These are phyloP conservation scores for Rhegmatorhina hoffmannsi DNA, from an alignment of 2,113 vertebrate species.

Conservation along the genomic window DNA sequence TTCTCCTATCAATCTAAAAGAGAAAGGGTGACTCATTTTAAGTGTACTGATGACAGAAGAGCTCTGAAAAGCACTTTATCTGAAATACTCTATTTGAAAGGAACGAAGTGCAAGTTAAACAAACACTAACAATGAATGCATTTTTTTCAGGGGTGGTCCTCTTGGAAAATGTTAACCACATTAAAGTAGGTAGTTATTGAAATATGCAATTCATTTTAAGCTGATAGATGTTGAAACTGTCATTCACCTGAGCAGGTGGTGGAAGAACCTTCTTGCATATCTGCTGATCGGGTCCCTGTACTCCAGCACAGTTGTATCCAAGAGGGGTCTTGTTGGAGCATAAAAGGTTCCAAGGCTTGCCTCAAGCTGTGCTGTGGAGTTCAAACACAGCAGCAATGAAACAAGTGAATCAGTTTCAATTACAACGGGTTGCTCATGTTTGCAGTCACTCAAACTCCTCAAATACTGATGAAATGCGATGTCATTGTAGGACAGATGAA, in stretches of 20 bases:
- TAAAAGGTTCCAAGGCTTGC: slow-evolving; percentile 93
- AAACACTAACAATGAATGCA: slow-evolving; percentile 52
- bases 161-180: slow-evolving; percentile 44
- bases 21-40: slow-evolving; percentile 30
- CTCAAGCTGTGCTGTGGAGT: slow-evolving; percentile 89
- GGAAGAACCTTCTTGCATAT: slow-evolving; percentile 95
- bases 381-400: slow-evolving; percentile 70
- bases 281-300: slow-evolving; percentile 90
- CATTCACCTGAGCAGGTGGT: slow-evolving; percentile 96
- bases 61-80: slow-evolving; percentile 45
- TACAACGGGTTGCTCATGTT: slow-evolving; percentile 75
- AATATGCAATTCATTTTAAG: slow-evolving; percentile 54
- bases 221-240: slow-evolving; percentile 30
- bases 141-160: slow-evolving; percentile 39
- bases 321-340: slow-evolving; percentile 83
- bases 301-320: slow-evolving; percentile 85
- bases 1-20: slow-evolving; percentile 41
- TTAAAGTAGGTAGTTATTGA: slow-evolving; percentile 29
- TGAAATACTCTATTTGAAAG: slow-evolving; percentile 33
- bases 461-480: slow-evolving; percentile 64
- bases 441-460: slow-evolving; percentile 75
- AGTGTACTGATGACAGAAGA: slow-evolving; percentile 36
- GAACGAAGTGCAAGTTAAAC: slow-evolving; percentile 63
- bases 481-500: slow-evolving; percentile 65
- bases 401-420: slow-evolving; percentile 68